Evolutionary conservation across 2,113 vertebrate genomes (phyloP), one percentile per base, ranked within the genome.

Genomic region (Lota lota): DNA sequence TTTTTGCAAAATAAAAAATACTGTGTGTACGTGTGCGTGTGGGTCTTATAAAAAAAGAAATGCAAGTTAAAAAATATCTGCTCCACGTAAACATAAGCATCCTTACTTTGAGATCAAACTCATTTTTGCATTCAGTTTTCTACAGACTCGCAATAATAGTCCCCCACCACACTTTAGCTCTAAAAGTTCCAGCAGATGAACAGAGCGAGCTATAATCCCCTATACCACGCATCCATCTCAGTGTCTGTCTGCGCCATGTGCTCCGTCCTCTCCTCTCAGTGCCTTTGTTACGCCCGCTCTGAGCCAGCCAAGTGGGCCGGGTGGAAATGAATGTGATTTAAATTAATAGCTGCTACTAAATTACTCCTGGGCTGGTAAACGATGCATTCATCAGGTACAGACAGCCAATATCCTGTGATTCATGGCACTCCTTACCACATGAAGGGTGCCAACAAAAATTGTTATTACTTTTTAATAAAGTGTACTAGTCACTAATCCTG

Each of bases 381-480:
- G 95, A 96, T 93, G 94, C 96, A 97, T 99, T 98, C 95, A 99
- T 98, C 96, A 98, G 96, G 91, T 94, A 92, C 86, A 92, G 96
- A 97, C 97, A 98, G 94, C 93, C 96, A 95, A 94, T 95, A 95
- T 97, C 94, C 94, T 95, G 93, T 99, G 97, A 99, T 98, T 98
- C 96, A 98, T 99, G 93, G 92, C 80, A 89, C 88, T 93, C 94
- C 92, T 96, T 93, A 93, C 94, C 89, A 94, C 91, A 93, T 95
- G 95, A 99, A 97, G 95, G 95, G 94, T 96, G 94, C 93, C 93
- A 95, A 97, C 95, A 95, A 97, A 97, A 98, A 97, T 95, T 97
- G 94, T 96, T 98, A 98, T 99, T 99, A 97, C 95, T 96, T 98
- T 98, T 98, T 99, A 98, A 98, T 97, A 99, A 98, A 98, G 96